Evolutionary conservation across 1,140 invertebrate species (phyloP).

Genomic region (Trichonephila clavata): DNA sequence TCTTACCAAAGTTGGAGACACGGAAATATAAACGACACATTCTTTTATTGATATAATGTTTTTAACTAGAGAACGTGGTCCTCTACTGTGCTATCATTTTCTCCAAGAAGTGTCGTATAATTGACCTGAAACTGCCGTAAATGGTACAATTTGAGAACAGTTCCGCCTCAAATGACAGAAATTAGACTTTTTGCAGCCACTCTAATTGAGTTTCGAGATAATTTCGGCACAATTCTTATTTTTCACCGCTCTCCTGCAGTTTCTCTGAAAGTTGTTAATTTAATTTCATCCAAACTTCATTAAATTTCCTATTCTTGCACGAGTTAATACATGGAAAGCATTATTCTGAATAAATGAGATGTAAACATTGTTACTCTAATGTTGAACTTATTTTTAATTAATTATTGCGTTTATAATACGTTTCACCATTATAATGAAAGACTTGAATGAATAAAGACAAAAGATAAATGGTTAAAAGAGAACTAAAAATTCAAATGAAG

Average conservation of each 20-base stretch:
- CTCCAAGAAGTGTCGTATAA: neutral
- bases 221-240: neutral
- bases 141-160: neutral
- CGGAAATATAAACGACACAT: neutral
- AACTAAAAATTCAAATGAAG: neutral
- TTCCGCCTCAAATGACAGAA: constrained; percentile 1
- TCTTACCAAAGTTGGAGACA: neutral
- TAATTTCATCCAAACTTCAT: neutral
- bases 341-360: neutral
- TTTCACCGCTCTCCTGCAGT: neutral
- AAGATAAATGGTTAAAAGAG: neutral
- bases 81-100: constrained; percentile 10
- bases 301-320: neutral
- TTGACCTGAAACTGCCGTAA: neutral
- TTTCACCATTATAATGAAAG: neutral
- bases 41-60: neutral
- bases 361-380: neutral
- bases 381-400: neutral
- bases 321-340: neutral
- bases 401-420: neutral
- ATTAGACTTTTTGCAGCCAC: constrained; percentile 11
- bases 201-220: neutral
- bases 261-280: neutral
- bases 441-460: neutral
- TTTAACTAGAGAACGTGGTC: neutral